phyloP scores from a whole-genome alignment of 2,888 invertebrate species.

The Alviniconcha strummeri region DNA sequence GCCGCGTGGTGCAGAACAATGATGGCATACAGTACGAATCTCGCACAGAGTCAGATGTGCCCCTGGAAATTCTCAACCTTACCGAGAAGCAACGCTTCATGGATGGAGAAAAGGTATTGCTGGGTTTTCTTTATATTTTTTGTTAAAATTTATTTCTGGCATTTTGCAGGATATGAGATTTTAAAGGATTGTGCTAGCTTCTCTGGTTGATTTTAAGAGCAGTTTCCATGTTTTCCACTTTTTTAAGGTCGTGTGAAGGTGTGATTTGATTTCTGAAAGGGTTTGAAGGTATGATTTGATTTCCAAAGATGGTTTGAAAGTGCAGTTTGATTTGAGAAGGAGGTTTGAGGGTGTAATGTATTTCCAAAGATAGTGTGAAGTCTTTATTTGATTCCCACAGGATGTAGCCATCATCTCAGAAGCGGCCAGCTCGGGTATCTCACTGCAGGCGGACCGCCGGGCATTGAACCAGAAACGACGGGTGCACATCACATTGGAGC shows the following conservation, averaged over 20 bases:
- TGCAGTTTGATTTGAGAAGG: too few relatives aligned
- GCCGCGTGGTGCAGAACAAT: conserved; percentile 85
- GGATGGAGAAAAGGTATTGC: conserved; percentile 91
- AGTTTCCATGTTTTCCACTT: too few relatives aligned
- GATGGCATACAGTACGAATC: conserved; percentile 95
- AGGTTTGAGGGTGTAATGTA: too few relatives aligned
- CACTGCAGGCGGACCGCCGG: conserved; percentile 92
- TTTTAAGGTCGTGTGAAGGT: too few relatives aligned
- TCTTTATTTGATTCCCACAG: conserved; percentile 53
- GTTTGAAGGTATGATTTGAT: too few relatives aligned
- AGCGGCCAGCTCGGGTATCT: conserved; percentile 93
- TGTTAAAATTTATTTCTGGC: not conserved
- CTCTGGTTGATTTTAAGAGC: too few relatives aligned
- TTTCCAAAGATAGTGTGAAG: too few relatives aligned
- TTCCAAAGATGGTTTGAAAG: too few relatives aligned
- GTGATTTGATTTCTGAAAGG: too few relatives aligned
- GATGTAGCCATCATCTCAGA: conserved; percentile 98
- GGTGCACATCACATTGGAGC: conserved; percentile 97
- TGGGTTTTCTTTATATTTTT: not conserved
- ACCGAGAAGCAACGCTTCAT: conserved; percentile 91
- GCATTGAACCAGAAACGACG: conserved; percentile 94
- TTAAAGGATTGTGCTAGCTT: too few relatives aligned
- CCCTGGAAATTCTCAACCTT: conserved; percentile 96
- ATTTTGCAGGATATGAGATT: too few relatives aligned
- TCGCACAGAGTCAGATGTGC: conserved; percentile 94